Conservation (phyloP, 2,797 vertebrate species). For the Cuculus canorus region DNA sequence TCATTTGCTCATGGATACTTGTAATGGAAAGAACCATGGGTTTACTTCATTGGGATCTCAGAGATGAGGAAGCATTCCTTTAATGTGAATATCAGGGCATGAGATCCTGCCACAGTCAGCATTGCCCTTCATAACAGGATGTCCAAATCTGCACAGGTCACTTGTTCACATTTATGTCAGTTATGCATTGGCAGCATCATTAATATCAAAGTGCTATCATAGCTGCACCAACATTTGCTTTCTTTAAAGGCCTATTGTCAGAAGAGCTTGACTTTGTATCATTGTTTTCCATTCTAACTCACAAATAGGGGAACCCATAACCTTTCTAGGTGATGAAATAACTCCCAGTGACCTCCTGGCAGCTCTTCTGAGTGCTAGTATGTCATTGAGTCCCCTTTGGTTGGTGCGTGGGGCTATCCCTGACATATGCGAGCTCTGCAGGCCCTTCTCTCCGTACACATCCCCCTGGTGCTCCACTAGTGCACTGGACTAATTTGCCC, state of each 20-base stretch:
- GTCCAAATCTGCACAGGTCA: neutral
- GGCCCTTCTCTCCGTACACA: rapidly evolving
- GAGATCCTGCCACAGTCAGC: neutral
- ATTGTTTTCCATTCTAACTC: neutral
- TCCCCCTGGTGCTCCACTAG: rapidly evolving
- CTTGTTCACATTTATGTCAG: neutral
- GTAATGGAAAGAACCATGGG: neutral
- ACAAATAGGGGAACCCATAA: neutral
- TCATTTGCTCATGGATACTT: neutral
- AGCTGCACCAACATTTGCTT: neutral
- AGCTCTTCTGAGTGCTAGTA: neutral
- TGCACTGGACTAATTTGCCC: rapidly evolving
- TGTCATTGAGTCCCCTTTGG: rapidly evolving
- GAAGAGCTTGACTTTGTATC: neutral
- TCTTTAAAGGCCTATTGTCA: neutral
- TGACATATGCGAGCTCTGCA: rapidly evolving
- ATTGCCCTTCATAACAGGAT: neutral
- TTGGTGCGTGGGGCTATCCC: neutral
- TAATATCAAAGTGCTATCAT: neutral
- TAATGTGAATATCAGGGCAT: neutral
- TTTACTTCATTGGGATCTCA: neutral
- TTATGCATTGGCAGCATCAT: neutral
- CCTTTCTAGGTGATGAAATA: neutral
- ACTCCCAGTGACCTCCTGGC: neutral
- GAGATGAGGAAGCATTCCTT: neutral